Conservation (phyloP, 2,113 vertebrate species). For the Pachypanchax playfairii region DNA sequence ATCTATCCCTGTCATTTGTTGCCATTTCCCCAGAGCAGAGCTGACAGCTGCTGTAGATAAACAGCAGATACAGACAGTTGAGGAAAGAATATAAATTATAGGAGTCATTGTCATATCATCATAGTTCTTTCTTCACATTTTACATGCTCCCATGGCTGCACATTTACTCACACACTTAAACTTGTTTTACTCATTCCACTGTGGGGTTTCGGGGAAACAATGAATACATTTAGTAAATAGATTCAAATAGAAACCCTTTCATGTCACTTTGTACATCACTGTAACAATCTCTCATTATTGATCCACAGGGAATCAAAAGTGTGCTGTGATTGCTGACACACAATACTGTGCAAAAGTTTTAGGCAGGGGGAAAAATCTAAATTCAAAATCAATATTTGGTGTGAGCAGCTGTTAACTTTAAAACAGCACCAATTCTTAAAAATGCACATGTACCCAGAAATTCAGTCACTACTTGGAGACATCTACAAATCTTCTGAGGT, state of each 20-base stretch:
- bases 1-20: slow-evolving; percentile 76
- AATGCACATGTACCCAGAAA: no score
- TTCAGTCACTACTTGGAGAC: no score
- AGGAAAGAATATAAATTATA: slow-evolving; percentile 64
- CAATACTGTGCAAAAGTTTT: no score
- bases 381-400: no score
- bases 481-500: no score
- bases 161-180: no score
- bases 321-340: neutral
- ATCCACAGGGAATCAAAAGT: neutral
- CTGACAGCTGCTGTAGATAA: slow-evolving; percentile 69
- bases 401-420: no score
- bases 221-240: neutral
- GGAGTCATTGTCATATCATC: slow-evolving; percentile 39
- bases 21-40: slow-evolving; percentile 77
- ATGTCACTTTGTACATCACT: neutral
- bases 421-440: no score
- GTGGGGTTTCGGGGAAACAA: slow-evolving; percentile 3
- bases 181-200: neutral
- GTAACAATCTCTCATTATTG: neutral
- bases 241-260: neutral
- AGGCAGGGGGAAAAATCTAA: no score
- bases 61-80: slow-evolving; percentile 64
- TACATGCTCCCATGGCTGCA: neutral
- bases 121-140: neutral